These are phyloP conservation scores for Drosophila setifemur DNA, from an alignment of 1,140 invertebrate genomes.

Conservation along the genomic window DNA sequence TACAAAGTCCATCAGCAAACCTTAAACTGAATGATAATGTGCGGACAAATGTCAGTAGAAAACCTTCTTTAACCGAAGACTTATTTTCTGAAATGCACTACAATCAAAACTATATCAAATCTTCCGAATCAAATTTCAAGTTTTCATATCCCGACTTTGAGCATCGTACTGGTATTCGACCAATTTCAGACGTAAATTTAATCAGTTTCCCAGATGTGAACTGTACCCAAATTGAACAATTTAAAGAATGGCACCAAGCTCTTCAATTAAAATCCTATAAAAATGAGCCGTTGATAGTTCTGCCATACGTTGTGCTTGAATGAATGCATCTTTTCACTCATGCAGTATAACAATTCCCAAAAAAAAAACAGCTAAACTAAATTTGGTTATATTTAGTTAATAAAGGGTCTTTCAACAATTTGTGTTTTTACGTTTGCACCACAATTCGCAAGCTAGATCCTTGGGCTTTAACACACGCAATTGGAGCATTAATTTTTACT, in stretches of 20 bases:
- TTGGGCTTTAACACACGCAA: no score
- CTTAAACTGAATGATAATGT: conserved; percentile 27
- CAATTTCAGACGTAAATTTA: background rate
- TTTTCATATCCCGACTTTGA: conserved; percentile 18
- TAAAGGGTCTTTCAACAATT: no score
- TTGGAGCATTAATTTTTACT: no score
- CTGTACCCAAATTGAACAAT: conserved; percentile 81
- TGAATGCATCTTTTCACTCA: no score
- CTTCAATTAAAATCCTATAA: conserved; percentile 87
- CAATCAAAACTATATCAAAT: background rate
- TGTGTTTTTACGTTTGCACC: no score
- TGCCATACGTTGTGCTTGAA: conserved; percentile 95
- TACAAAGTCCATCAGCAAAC: no score
- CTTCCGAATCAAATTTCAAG: background rate
- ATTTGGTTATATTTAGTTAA: no score
- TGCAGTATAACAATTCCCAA: no score
- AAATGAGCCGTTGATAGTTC: conserved; percentile 90
- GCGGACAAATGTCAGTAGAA: no score
- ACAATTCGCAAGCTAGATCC: no score
- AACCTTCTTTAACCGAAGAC: no score
- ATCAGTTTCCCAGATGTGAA: background rate
- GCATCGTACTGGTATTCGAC: conserved; percentile 55
- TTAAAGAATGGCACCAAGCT: conserved; percentile 92
- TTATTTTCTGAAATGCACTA: conserved; percentile 1
- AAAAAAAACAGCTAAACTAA: no score